Base-by-base conservation (phyloP, 2,888 invertebrate species). In the Gonocerus acuteangulatus region DNA sequence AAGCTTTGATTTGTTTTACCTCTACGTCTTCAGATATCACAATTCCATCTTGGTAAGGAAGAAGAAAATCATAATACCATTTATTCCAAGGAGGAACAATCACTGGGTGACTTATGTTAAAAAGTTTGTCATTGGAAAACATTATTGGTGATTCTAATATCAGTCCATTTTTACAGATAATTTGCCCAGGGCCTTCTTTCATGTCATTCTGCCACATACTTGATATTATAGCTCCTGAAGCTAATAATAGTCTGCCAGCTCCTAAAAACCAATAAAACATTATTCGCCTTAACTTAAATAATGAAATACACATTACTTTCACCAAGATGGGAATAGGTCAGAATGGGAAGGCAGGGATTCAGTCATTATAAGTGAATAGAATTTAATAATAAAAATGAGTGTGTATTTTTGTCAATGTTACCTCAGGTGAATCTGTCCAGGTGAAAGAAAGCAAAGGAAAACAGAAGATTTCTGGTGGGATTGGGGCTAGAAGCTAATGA, bases 121-220 rank as follows among this genome's bases (percentile, higher is more conserved):
- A 42, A n/a, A 60, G 22, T 42, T 22, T 60, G 15, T 60, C 60
- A 52, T 23, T 15, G 11, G 22, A 22, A 19, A 60, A 60, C 6
- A 60, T 11, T 19, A 23, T 34, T 18, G 32, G 15, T 21, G 60
- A 42, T 44, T 52, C 44, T 18, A 60, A 36, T 45, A 48, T 18
- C 4, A 49, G 1, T 1, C 66, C 66, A 52, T 66, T 64, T 7
- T 58, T 57, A 27, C 66, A 64, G 18, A 66, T 44, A 13, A 66
- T 54, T 13, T 63, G 22, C n/a, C 59, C 63, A 15, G 56, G 49
- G 2, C 66, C 66, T 13, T 62, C 49, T 42, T 66, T 66, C 4
- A 23, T 13, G 2, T 36, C 62, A 9, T 62, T 42, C 47, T 42
- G 34, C 66, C 66, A 66, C 11, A 27, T 19, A 2, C 60, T 59